phyloP scores from a whole-genome alignment of 1,140 invertebrate species.

The Drosophila kikkawai region DNA sequence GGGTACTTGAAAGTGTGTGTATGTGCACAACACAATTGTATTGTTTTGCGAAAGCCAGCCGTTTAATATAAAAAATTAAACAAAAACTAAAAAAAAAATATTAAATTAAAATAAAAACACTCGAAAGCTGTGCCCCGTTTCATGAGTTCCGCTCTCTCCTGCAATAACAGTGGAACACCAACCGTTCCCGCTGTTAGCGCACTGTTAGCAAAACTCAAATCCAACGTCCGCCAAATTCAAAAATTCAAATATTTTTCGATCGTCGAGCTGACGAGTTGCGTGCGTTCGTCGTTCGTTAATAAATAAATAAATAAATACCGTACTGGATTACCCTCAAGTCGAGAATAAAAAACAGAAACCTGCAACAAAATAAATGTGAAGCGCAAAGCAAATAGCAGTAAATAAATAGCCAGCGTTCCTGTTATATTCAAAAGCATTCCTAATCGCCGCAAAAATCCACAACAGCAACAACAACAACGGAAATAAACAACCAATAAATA shows the following conservation, averaged over 20 bases:
- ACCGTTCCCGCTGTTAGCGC: slow-evolving; percentile 11
- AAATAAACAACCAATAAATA: slow-evolving; percentile 35
- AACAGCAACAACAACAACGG: slow-evolving; percentile 15
- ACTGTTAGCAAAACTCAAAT: slow-evolving; percentile 6
- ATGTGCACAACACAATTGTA: slow-evolving; percentile 25
- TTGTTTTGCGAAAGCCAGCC: slow-evolving; percentile 26
- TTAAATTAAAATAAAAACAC: slow-evolving; percentile 15
- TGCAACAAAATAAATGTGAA: slow-evolving; percentile 39
- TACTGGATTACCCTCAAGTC: slow-evolving; percentile 4
- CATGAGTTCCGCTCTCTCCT: slow-evolving; percentile 15
- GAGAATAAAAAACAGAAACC: slow-evolving; percentile 12
- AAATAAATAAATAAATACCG: slow-evolving; percentile 5
- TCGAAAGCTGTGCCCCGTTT: slow-evolving; percentile 13
- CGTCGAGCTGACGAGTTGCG: slow-evolving; percentile 37
- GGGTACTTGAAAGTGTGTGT: slow-evolving; percentile 16
- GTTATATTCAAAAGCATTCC: slow-evolving; percentile 77
- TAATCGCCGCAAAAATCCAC: slow-evolving; percentile 57
- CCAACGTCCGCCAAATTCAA: slow-evolving; percentile 10
- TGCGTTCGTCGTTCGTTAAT: slow-evolving; percentile 67
- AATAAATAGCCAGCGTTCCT: slow-evolving; percentile 73
- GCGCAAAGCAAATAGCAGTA: slow-evolving; percentile 34
- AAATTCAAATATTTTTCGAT: slow-evolving; percentile 9
- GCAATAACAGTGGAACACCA: slow-evolving; percentile 2
- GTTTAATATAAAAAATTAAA: slow-evolving; percentile 45
- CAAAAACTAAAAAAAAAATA: slow-evolving; percentile 5